These are phyloP conservation scores for Psix sp. DNA, from an alignment of 1,140 invertebrate species.

Conservation along the genomic window DNA sequence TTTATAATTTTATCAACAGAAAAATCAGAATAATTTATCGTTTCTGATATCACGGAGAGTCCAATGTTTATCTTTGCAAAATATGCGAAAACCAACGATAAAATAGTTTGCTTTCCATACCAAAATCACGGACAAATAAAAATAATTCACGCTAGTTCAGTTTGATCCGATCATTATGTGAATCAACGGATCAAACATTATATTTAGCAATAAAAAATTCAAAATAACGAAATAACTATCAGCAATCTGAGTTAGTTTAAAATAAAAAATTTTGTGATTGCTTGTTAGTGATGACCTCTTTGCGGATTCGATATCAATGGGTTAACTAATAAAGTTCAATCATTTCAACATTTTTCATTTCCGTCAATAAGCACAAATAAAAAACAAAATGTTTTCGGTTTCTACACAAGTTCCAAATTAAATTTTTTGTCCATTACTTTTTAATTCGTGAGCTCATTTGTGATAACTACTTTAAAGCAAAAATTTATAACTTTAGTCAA, in stretches of 20 bases:
- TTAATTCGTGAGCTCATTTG: too few relatives aligned
- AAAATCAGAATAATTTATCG: too few relatives aligned
- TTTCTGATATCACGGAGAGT: background rate
- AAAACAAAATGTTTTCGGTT: too few relatives aligned
- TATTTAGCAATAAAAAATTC: constrained; percentile 52
- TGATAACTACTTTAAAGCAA: too few relatives aligned
- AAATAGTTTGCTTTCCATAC: background rate
- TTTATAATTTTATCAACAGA: too few relatives aligned
- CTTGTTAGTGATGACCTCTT: constrained; percentile 34
- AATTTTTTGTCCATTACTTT: too few relatives aligned
- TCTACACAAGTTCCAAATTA: too few relatives aligned
- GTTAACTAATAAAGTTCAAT: background rate
- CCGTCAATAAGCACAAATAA: too few relatives aligned
- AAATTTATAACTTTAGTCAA: too few relatives aligned
- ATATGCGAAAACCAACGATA: background rate
- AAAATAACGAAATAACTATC: constrained; percentile 16
- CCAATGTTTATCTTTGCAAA: background rate
- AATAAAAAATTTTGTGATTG: too few relatives aligned
- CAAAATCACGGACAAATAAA: constrained; percentile 16
- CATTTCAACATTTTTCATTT: too few relatives aligned
- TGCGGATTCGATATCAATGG: constrained; percentile 18
- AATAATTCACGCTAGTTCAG: constrained; percentile 12
- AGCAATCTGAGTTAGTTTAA: constrained; percentile 7
- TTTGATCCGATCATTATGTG: constrained; percentile 18
- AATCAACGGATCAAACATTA: constrained; percentile 17